These are phyloP conservation scores for Tichodroma muraria DNA, from an alignment of 2,113 vertebrate species.

Conservation along the genomic window DNA sequence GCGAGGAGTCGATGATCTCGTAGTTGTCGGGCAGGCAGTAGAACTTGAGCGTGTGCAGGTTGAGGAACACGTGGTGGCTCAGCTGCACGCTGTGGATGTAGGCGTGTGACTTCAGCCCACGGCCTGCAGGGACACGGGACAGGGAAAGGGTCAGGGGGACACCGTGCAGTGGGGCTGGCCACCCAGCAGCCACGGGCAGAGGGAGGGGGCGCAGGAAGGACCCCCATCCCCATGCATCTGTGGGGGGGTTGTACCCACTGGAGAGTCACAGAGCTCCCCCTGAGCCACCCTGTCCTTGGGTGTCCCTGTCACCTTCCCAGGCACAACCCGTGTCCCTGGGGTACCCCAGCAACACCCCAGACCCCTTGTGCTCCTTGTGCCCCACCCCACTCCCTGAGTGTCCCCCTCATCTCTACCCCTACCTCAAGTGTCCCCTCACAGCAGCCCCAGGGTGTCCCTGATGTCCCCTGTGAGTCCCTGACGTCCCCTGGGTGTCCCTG, in stretches of 20 bases:
- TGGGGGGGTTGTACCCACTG: background rate
- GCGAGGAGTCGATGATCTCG: constrained; percentile 93
- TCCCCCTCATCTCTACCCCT: background rate
- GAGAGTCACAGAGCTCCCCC: too few relatives aligned
- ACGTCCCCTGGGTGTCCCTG: too few relatives aligned
- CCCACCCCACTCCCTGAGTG: too few relatives aligned
- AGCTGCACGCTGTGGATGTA: constrained; percentile 98
- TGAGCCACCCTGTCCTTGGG: background rate
- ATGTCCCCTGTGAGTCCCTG: too few relatives aligned
- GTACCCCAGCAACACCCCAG: too few relatives aligned
- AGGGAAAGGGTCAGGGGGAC: background rate
- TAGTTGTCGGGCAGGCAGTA: constrained; percentile 98
- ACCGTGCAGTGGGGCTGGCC: fast-evolving
- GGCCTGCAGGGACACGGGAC: constrained; percentile 67
- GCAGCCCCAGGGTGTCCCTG: background rate
- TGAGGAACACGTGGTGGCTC: constrained; percentile 95
- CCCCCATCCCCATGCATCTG: too few relatives aligned
- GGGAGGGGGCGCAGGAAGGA: background rate
- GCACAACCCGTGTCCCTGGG: background rate
- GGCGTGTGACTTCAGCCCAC: constrained; percentile 94
- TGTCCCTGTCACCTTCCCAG: too few relatives aligned
- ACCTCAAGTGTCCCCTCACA: too few relatives aligned
- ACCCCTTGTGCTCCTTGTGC: too few relatives aligned
- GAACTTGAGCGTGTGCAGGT: constrained; percentile 95
- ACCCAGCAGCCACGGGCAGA: too few relatives aligned